Conservation (phyloP, 2,888 invertebrate genomes). For the Nomada ferruginata region DNA sequence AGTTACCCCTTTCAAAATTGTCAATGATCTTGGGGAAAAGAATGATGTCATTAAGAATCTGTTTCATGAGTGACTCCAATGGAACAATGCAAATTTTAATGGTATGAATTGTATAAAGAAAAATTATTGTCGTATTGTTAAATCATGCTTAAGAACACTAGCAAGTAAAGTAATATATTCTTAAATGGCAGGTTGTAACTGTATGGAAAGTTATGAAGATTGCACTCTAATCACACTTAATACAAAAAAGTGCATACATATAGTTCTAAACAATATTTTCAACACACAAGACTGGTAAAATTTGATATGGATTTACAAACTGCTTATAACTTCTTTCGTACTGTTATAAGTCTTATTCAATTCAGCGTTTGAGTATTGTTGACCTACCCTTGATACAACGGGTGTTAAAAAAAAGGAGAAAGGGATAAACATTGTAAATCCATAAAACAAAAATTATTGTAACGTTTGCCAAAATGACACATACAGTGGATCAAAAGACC, state of each 20-base stretch:
- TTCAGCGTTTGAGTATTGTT: background rate
- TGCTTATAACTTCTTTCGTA: constrained; percentile 6
- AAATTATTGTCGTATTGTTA: constrained; percentile 61
- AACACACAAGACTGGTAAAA: constrained; percentile 65
- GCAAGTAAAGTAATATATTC: constrained; percentile 52
- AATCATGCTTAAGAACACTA: constrained; percentile 67
- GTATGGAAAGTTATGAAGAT: constrained; percentile 66
- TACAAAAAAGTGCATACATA: constrained; percentile 74
- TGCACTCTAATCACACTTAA: constrained; percentile 80
- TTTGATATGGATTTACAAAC: constrained; percentile 75
- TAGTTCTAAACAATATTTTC: constrained; percentile 67
- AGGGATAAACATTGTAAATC: constrained; percentile 73
- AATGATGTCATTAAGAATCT: constrained; percentile 22
- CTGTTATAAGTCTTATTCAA: background rate
- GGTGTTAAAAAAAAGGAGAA: background rate
- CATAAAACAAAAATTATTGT: constrained; percentile 72
- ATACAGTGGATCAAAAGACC: constrained; percentile 83
- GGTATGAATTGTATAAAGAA: constrained; percentile 58
- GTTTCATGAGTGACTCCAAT: constrained; percentile 49
- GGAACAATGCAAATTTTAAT: constrained; percentile 40
- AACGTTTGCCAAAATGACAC: constrained; percentile 77
- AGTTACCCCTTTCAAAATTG: background rate
- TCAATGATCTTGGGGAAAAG: background rate
- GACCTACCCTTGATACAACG: background rate
- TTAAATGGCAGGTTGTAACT: constrained; percentile 68